Base-by-base conservation (phyloP, 1,140 invertebrate species). In the Caenorhabditis tropicalis region DNA sequence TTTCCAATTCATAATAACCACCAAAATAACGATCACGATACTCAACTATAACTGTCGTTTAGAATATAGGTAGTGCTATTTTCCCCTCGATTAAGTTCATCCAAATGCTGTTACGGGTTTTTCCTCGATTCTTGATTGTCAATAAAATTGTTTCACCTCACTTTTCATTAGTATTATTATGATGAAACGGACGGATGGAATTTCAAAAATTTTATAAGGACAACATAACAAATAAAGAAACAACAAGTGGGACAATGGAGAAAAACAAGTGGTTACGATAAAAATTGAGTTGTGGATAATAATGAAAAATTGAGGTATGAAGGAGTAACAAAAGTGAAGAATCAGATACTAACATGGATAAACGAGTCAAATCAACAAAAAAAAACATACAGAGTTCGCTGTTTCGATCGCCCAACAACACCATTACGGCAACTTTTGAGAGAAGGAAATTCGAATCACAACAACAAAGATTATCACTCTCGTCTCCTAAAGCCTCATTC, bases 321-420 rank as follows among this genome's bases (percentile, higher is more conserved):
- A 43, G 36, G 24, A 24, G 5, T 74, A 74, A 74, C 65, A 74
- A 74, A 43, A 21, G 15, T 6, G 36, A 74, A 46, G 43, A 33
- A 43, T 19, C 7, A 24, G 36, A 74, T 46, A n/a, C 33, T 74
- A 74, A 21, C 19, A 74, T 21, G 36, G 36, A 24, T 33, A n/a
- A 74, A 74, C 65, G 65, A 74, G 65, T 74, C 65, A 74, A 74
- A 74, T 74, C 65, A 74, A 74, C 33, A 43, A 43, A 12, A n/a
- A 70, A 70, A 31, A 74, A 74, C 65, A 74, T 74, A 65, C 58
- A 65, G 24, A 29, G 7, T 65, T 36, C 31, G 29, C 16, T 7
- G 2, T 6, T 56, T 27, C 19, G 9, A 46, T 46, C 9, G 9
- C 53, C 21, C 29, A 10, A 21, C 53, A 10, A 9, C 12, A n/a